phyloP scores from a whole-genome alignment of 2,797 vertebrate species.

The Melanotaenia maccullochi region DNA sequence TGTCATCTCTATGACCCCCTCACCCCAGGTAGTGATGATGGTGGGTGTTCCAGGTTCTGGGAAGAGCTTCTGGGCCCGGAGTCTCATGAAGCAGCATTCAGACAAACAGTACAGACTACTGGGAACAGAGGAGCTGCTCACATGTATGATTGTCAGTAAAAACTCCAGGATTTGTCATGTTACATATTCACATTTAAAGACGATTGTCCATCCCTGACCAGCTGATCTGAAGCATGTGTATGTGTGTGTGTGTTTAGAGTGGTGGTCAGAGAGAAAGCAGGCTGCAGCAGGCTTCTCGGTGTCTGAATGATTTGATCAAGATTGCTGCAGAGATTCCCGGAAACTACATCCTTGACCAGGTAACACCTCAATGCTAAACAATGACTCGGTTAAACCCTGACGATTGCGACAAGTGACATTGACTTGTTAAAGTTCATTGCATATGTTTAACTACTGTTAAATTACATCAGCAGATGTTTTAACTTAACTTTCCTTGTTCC shows the following conservation, averaged over 20 bases:
- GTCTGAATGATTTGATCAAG: constrained; percentile 89
- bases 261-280: constrained; percentile 77
- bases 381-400: too few species aligned
- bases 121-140: constrained; percentile 85
- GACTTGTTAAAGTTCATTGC: not conserved
- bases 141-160: constrained; percentile 86
- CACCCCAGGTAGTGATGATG: constrained; percentile 88
- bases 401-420: not conserved
- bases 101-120: constrained; percentile 87
- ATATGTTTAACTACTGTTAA: too few species aligned
- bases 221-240: constrained; percentile 12
- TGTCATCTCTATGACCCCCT: not conserved
- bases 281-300: constrained; percentile 89
- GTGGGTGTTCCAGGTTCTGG: constrained; percentile 92
- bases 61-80: constrained; percentile 89
- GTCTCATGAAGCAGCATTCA: constrained; percentile 83
- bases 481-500: not conserved
- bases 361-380: constrained; percentile 46
- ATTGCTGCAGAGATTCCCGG: constrained; percentile 84
- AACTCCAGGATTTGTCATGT: constrained; percentile 1
- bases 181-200: constrained; percentile 8
- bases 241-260: constrained; percentile 55
- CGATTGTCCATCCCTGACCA: not conserved
- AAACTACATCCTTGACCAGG: constrained; percentile 95
- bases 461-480: not conserved